Evolutionary conservation across 1,140 invertebrate genomes (phyloP).

Genomic region (Heliconius eleuchia): DNA sequence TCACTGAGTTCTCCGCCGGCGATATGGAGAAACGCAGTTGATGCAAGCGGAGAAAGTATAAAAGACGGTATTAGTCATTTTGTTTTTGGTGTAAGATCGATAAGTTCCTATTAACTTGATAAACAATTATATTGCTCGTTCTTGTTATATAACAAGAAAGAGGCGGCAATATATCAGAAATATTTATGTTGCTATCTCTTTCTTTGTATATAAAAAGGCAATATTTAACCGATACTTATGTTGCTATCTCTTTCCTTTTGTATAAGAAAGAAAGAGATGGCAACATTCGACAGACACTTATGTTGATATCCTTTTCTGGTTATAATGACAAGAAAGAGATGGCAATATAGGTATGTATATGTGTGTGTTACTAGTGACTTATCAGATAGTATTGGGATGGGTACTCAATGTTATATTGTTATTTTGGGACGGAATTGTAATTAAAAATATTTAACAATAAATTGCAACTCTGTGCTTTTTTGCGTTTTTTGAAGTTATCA

Average conservation of each 20-base stretch:
- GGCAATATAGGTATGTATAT: neutral
- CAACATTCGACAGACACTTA: neutral
- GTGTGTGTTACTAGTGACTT: slow-evolving; percentile 9
- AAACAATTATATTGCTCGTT: neutral
- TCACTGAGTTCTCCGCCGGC: slow-evolving; percentile 25
- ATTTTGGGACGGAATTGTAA: neutral
- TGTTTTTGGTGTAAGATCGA: neutral
- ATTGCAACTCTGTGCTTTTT: neutral
- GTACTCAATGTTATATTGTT: neutral
- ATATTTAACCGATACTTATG: neutral
- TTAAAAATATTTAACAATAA: neutral
- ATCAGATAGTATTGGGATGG: neutral
- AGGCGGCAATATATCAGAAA: neutral
- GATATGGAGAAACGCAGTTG: slow-evolving; percentile 49
- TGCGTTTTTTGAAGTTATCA: too few relatives aligned
- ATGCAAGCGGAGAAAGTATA: slow-evolving; percentile 33
- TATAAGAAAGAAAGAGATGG: neutral
- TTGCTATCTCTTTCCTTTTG: neutral
- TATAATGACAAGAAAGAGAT: neutral
- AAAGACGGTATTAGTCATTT: slow-evolving; percentile 3
- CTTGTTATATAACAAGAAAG: neutral
- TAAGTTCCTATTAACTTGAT: slow-evolving; percentile 10
- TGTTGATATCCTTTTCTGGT: neutral
- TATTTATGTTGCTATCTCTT: neutral
- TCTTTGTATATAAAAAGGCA: neutral